Evolutionary conservation across 1,140 invertebrate species (phyloP), one percentile per base, ranked within the genome.

Genomic region (Drosophila aff.): DNA sequence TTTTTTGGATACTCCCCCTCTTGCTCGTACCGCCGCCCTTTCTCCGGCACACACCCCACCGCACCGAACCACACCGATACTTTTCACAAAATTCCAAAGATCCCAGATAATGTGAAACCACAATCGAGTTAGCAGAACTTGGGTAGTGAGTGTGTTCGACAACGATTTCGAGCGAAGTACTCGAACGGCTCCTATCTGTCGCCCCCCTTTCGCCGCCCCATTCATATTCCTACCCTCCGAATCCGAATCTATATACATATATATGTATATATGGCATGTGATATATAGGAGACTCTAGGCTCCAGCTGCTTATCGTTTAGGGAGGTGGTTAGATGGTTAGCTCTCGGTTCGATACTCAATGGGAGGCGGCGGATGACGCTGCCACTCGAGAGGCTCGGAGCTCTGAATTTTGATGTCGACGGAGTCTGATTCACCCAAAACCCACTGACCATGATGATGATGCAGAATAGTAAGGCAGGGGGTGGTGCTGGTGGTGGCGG

Each of bases 371-470:
- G 75, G 82, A 76, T 72, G 69, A 79, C 47, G 66, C 60, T 58
- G 60, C 69, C 77, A 44, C 43, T 33, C 31, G 21, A 61, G 44
- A 36, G 47, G 26, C 33, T 31, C 40, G 21, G 11, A 5, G 55
- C 18, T 55, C 18, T 23, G 18, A 8, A 55, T 31, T 15, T 43
- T 21, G n/a, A 65, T 13, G 18, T 33, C 31, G 31, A 33, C 9
- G 18, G 38, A 21, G 57, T 66, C 66, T 86, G 82, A 87, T 63
- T 86, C 76, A 83, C 38, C 10, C 50, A 60, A 86, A 87, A 79
- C 58, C 58, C 76, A 76, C 68, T 86, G 71, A 73, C 76, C 82
- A 86, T 82, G 76, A 76, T 87, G 82, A 87, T 87, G 72, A 87
- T 87, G 82, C 83, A 86, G 72, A 81, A 67, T 58, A 28, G 23